Percentiles rank a stretch among this genome's conserved stretches.
phyloP scores from a whole-genome alignment of 2,888 invertebrate genomes.

The Caenorhabditis imperialis region DNA sequence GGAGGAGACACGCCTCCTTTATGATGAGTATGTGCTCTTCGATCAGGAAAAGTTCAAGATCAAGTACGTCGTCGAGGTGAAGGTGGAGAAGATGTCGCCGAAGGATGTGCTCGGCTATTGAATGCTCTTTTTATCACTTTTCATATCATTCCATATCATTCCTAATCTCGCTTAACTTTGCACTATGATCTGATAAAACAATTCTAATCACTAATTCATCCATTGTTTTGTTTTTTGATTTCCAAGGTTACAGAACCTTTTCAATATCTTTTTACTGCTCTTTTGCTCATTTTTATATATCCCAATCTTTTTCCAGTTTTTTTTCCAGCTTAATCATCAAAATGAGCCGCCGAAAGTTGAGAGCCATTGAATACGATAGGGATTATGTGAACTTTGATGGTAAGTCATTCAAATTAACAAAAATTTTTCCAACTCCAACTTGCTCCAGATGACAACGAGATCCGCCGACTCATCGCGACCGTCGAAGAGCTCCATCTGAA shows the following conservation, averaged over 20 bases:
- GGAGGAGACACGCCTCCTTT: constrained; percentile 38
- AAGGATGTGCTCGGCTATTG: constrained; percentile 11
- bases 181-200: too few relatives aligned
- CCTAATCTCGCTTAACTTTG: too few relatives aligned
- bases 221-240: neutral
- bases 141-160: too few relatives aligned
- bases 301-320: neutral
- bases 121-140: too few relatives aligned
- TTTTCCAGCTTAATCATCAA: constrained; percentile 1
- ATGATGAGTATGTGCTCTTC: constrained; percentile 55
- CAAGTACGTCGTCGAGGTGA: constrained; percentile 50
- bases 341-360: constrained; percentile 63
- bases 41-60: constrained; percentile 39
- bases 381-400: constrained; percentile 61
- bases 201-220: too few relatives aligned
- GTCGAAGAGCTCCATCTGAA: constrained; percentile 58
- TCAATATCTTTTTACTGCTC: neutral
- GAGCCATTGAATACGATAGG: constrained; percentile 56
- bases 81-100: constrained; percentile 26
- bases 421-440: too few relatives aligned
- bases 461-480: constrained; percentile 51
- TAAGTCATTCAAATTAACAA: constrained; percentile 23
- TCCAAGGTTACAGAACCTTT: neutral
- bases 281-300: constrained; percentile 7
- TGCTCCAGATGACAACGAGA: constrained; percentile 59